Percentiles rank a stretch among this genome's conserved stretches.
Evolutionary conservation across 1,140 invertebrate species (phyloP).

Genomic region (Cydia splendana): DNA sequence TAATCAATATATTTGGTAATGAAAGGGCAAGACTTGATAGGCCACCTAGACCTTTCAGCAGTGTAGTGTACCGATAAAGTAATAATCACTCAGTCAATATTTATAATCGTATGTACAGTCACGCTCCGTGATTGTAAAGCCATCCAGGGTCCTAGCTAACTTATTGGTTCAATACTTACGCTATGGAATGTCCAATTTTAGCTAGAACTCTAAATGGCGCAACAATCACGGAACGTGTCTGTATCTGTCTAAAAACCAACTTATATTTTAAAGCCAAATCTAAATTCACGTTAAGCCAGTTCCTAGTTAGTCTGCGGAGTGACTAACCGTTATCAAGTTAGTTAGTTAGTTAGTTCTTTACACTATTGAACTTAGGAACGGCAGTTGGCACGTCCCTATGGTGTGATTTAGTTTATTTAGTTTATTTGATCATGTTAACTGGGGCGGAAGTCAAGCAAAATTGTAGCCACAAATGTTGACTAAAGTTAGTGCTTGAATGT

Average conservation of each 20-base stretch:
- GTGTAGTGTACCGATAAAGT: too few species aligned
- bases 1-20: too few species aligned
- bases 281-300: background rate
- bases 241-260: background rate
- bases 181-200: too few species aligned
- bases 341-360: constrained; percentile 3
- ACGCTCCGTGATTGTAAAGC: too few species aligned
- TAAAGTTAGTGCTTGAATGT: background rate
- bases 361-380: background rate
- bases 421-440: constrained; percentile 9
- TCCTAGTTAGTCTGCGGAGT: background rate
- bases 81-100: too few species aligned
- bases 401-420: background rate
- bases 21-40: too few species aligned
- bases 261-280: background rate
- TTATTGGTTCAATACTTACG: too few species aligned
- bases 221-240: too few species aligned
- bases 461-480: background rate
- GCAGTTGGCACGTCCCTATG: constrained; percentile 9
- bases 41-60: too few species aligned
- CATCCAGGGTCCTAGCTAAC: too few species aligned
- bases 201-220: too few species aligned
- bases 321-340: background rate
- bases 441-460: background rate
- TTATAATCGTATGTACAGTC: too few species aligned